These are phyloP conservation scores for Eurosta solidaginis DNA, from an alignment of 1,140 invertebrate genomes.

Conservation along the genomic window DNA sequence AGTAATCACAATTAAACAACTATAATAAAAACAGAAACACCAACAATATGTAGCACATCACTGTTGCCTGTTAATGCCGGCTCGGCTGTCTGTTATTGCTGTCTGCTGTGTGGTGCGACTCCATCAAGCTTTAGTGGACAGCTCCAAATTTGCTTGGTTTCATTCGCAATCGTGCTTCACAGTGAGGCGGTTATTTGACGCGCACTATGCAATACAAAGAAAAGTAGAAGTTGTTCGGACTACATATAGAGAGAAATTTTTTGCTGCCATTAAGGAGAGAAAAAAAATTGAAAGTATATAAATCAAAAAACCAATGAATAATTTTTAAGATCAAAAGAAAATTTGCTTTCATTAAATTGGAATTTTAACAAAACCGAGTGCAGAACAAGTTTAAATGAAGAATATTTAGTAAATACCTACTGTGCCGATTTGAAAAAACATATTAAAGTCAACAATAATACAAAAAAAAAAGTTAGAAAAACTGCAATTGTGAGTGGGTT, in stretches of 20 bases:
- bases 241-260: not conserved
- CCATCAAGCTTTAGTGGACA: not conserved
- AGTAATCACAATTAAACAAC: not conserved
- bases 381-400: not conserved
- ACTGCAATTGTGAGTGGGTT: too few species aligned
- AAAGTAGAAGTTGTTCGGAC: not conserved
- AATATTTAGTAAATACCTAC: not conserved
- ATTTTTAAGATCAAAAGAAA: not conserved
- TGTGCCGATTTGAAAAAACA: not conserved
- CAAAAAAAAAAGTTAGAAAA: not conserved
- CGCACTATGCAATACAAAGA: not conserved
- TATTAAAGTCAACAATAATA: not conserved
- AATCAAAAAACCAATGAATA: not conserved
- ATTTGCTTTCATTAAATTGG: not conserved
- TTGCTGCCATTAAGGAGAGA: not conserved
- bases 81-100: not conserved
- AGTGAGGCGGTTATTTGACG: not conserved
- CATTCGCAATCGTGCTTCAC: conserved; percentile 12
- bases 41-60: not conserved
- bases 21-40: not conserved
- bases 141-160: not conserved
- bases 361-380: not conserved
- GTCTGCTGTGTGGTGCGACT: not conserved
- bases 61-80: not conserved
- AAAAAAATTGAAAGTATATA: not conserved